phyloP scores from a whole-genome alignment of 2,888 invertebrate species.

The Eugnorisma glareosa region DNA sequence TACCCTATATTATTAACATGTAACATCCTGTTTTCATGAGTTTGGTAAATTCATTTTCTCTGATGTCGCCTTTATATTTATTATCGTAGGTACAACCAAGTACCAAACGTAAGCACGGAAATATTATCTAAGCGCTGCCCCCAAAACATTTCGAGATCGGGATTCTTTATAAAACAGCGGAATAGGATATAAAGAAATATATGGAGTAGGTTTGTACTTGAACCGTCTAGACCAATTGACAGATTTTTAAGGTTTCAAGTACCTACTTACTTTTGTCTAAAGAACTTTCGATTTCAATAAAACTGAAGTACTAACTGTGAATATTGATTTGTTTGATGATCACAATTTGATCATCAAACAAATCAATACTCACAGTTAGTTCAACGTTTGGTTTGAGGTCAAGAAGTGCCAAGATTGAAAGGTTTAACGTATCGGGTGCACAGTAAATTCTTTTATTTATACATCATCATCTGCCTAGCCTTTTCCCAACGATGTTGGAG shows the following conservation, averaged over 20 bases:
- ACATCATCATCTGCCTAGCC: too few species aligned
- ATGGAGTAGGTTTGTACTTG: background rate
- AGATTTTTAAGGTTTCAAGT: conserved; percentile 1
- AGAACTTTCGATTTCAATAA: background rate
- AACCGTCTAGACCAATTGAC: conserved; percentile 22
- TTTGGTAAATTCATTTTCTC: background rate
- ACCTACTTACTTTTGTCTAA: conserved; percentile 1
- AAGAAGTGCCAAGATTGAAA: background rate
- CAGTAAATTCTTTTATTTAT: too few species aligned
- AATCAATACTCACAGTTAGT: too few species aligned
- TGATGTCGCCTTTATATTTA: background rate
- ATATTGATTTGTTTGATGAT: too few species aligned
- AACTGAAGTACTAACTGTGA: background rate
- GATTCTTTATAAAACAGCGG: background rate
- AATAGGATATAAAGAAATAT: background rate
- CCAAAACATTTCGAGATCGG: background rate
- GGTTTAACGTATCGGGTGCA: background rate
- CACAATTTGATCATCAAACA: too few species aligned
- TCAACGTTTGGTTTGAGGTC: background rate
- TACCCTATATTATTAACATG: background rate
- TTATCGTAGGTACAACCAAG: too few species aligned
- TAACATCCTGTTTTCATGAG: background rate
- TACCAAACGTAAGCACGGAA: too few species aligned
- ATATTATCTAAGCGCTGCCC: too few species aligned
- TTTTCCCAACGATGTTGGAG: too few species aligned